phyloP scores from a whole-genome alignment of 2,888 invertebrate species.

The Hyles lineata region DNA sequence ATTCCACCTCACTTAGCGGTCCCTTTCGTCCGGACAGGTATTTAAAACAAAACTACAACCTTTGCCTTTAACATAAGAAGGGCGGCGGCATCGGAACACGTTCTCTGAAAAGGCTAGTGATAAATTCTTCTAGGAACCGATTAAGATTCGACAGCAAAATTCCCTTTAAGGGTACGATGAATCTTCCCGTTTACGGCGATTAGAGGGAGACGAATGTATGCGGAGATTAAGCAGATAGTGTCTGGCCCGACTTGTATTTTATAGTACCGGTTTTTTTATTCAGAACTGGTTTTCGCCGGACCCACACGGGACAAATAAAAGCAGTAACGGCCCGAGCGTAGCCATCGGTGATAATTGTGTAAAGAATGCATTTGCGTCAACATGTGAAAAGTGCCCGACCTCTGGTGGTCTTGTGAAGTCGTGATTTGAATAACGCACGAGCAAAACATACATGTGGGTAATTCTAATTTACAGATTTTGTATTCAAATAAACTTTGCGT shows the following conservation, averaged over 20 bases:
- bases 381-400: constrained; percentile 53
- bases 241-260: constrained; percentile 62
- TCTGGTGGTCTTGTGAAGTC: constrained; percentile 44
- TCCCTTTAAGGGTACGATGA: constrained; percentile 71
- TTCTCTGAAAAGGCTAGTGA: constrained; percentile 66
- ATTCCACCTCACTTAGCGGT: constrained; percentile 53
- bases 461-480: constrained; percentile 35
- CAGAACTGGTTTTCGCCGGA: constrained; percentile 62
- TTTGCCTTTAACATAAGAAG: constrained; percentile 45
- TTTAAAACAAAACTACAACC: constrained; percentile 34
- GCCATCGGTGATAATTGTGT: constrained; percentile 62
- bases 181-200: constrained; percentile 67
- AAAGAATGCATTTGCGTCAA: constrained; percentile 66
- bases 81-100: constrained; percentile 51
- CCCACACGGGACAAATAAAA: constrained; percentile 72
- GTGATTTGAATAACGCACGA: constrained; percentile 45
- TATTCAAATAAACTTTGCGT: constrained; percentile 30
- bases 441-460: constrained; percentile 37
- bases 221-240: constrained; percentile 69
- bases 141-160: constrained; percentile 74
- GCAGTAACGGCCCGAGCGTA: constrained; percentile 72
- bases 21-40: constrained; percentile 44
- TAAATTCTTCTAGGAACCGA: constrained; percentile 75
- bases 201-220: constrained; percentile 72
- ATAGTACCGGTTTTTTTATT: constrained; percentile 53